Conservation (phyloP, 53 echinoderm and acorn worm genomes). For the Hippasteria phrygiana region DNA sequence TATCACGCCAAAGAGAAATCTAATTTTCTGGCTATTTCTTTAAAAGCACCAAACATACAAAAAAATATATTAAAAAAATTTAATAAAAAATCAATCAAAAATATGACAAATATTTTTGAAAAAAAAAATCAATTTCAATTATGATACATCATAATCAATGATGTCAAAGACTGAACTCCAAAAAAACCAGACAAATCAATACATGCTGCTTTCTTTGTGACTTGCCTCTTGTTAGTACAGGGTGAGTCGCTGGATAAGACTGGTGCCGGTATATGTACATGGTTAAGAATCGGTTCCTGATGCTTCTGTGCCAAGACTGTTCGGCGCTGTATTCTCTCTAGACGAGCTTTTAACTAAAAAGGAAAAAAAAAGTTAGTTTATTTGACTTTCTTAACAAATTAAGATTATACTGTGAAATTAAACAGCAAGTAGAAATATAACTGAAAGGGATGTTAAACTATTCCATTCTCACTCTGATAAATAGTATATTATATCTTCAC, state of each 20-base stretch:
- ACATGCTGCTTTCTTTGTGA: background rate
- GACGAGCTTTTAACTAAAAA: constrained; percentile 82
- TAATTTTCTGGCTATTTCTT: too few species aligned
- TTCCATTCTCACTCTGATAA: background rate
- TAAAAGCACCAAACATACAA: background rate
- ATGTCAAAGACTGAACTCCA: too few species aligned
- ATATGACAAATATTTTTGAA: too few species aligned
- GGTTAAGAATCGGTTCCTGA: constrained; percentile 41
- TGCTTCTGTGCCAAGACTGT: constrained; percentile 87
- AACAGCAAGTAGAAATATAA: background rate
- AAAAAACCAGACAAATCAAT: too few species aligned
- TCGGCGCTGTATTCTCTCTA: constrained; percentile 94
- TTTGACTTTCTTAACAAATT: background rate
- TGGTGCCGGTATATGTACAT: constrained; percentile 41
- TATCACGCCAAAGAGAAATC: too few species aligned
- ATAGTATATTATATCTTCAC: background rate
- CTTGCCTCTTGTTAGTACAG: constrained; percentile 1
- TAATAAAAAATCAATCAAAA: too few species aligned
- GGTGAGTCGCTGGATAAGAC: constrained; percentile 15
- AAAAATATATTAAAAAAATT: background rate
- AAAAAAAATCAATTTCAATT: too few species aligned
- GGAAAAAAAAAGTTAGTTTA: background rate
- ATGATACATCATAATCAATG: too few species aligned
- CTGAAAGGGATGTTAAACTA: background rate
- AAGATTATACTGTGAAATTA: background rate